Evolutionary conservation across 2,113 vertebrate genomes (phyloP).

Genomic region (Eupsittula cactorum): DNA sequence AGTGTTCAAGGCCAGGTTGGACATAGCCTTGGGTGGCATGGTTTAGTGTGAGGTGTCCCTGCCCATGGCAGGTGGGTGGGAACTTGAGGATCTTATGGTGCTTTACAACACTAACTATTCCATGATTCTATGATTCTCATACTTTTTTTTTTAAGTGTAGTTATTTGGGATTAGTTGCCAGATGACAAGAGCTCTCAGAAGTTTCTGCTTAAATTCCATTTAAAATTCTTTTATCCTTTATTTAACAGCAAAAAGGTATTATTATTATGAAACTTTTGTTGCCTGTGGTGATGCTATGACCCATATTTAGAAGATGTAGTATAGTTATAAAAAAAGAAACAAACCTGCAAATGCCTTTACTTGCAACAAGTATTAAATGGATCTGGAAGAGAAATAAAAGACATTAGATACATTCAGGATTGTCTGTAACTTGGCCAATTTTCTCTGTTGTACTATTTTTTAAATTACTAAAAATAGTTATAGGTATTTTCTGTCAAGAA

Average conservation of each 20-base stretch:
- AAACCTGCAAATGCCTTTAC: not conserved
- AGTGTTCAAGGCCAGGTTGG: too few relatives aligned
- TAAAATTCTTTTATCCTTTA: not conserved
- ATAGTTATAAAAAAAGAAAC: not conserved
- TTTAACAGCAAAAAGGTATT: not conserved
- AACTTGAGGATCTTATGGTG: not conserved
- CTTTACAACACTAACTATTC: not conserved
- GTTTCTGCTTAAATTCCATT: not conserved
- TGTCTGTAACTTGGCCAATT: not conserved
- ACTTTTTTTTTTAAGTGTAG: not conserved
- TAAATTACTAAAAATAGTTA: not conserved
- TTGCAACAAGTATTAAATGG: not conserved
- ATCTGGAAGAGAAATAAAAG: not conserved
- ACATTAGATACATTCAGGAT: not conserved
- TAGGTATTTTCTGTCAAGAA: not conserved
- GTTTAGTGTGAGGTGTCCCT: not conserved
- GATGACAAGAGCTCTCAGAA: not conserved
- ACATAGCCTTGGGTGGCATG: too few relatives aligned
- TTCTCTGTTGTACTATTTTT: slow-evolving; percentile 15
- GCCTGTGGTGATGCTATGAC: not conserved
- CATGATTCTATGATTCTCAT: not conserved
- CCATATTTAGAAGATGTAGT: not conserved
- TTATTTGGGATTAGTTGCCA: not conserved
- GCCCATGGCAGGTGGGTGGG: not conserved
- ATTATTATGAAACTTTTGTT: not conserved